phyloP scores from a whole-genome alignment of 2,888 invertebrate genomes.

The Chamaedrilus cognettii region DNA sequence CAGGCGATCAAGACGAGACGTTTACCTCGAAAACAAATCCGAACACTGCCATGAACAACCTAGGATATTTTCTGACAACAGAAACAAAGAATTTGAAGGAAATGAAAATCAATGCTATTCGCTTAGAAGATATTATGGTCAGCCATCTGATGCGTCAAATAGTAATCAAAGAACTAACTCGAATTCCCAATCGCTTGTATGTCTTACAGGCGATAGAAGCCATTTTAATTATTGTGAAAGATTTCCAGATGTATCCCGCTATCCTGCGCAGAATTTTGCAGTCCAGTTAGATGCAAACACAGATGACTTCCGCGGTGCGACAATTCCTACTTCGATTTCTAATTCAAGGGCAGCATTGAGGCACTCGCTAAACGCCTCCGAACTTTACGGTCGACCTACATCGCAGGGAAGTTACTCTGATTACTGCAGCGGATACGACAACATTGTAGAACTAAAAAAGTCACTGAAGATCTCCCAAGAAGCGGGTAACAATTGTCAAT shows the following conservation, averaged over 20 bases:
- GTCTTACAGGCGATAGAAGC: neutral
- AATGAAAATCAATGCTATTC: too few relatives aligned
- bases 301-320: neutral
- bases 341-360: neutral
- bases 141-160: neutral
- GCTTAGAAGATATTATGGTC: neutral
- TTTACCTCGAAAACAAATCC: neutral
- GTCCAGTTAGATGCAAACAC: too few relatives aligned
- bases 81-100: too few relatives aligned
- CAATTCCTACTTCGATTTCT: neutral
- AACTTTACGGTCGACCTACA: neutral
- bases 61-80: too few relatives aligned
- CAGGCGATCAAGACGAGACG: neutral
- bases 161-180: neutral
- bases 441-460: slow-evolving; percentile 22
- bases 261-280: neutral
- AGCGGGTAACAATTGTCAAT: too few relatives aligned
- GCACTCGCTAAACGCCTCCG: neutral
- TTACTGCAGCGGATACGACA: slow-evolving; percentile 24
- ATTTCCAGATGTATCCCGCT: neutral
- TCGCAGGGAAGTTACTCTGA: neutral
- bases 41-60: neutral
- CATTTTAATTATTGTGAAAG: too few relatives aligned
- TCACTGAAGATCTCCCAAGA: slow-evolving; percentile 12
- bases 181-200: neutral